These are phyloP conservation scores for Leuciscus waleckii DNA, from an alignment of 2,797 vertebrate species.

Conservation along the genomic window DNA sequence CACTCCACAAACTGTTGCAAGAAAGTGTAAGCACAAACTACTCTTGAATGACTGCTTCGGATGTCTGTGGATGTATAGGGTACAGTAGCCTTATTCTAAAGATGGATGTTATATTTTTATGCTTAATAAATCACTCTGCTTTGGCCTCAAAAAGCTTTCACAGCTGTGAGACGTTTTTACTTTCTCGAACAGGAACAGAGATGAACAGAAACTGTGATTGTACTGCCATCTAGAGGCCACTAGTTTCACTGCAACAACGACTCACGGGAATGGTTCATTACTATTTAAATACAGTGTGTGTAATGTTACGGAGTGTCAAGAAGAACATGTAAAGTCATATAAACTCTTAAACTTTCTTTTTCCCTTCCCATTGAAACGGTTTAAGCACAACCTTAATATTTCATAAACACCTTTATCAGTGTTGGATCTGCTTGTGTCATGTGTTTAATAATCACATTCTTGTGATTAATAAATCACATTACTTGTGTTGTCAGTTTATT, in stretches of 20 bases:
- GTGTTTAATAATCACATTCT: too few species aligned
- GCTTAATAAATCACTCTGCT: neutral
- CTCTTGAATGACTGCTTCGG: neutral
- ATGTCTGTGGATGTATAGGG: neutral
- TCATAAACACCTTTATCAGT: neutral
- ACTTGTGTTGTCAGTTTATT: neutral
- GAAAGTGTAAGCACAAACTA: neutral
- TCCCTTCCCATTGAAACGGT: too few species aligned
- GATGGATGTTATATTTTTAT: neutral
- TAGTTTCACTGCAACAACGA: neutral
- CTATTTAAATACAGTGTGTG: neutral
- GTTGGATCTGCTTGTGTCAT: neutral
- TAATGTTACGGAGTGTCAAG: neutral
- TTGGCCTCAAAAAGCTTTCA: neutral
- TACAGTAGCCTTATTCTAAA: conserved; percentile 36
- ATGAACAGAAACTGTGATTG: neutral
- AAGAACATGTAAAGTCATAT: neutral
- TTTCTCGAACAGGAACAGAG: neutral
- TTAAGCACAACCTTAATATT: neutral
- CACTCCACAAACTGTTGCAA: too few species aligned
- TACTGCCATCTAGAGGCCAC: conserved; percentile 10
- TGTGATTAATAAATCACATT: too few species aligned
- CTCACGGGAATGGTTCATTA: neutral
- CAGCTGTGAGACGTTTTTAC: neutral
- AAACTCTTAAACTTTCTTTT: neutral